Conservation (phyloP, 2,888 invertebrate genomes). For the Ectemnius lituratus region DNA sequence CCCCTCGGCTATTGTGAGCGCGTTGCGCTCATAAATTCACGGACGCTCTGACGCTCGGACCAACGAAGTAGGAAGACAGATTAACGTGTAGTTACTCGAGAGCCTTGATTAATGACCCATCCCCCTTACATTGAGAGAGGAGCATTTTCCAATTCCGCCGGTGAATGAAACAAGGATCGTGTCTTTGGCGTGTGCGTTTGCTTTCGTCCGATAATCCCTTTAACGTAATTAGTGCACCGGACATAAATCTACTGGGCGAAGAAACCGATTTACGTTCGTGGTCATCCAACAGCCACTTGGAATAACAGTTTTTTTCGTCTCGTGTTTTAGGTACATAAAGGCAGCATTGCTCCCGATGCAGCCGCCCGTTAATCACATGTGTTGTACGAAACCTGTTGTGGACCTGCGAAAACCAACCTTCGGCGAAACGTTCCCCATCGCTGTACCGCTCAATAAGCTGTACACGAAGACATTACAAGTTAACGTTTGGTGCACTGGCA, state of each 20-base stretch:
- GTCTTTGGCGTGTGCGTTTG: constrained; percentile 13
- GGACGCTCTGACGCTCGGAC: constrained; percentile 29
- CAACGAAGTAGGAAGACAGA: constrained; percentile 23
- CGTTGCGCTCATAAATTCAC: constrained; percentile 47
- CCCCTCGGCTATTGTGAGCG: constrained; percentile 46
- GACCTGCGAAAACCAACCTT: constrained; percentile 88
- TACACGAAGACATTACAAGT: constrained; percentile 94
- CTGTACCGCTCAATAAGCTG: constrained; percentile 86
- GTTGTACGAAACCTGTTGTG: constrained; percentile 85
- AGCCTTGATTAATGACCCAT: constrained; percentile 40
- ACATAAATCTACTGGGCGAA: constrained; percentile 13
- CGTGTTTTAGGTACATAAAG: constrained; percentile 84
- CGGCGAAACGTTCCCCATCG: constrained; percentile 88
- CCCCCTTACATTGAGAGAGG: constrained; percentile 17
- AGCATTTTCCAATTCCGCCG: constrained; percentile 31
- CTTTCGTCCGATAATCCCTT: constrained; percentile 32
- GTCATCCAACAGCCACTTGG: background rate
- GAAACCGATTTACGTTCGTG: constrained; percentile 13
- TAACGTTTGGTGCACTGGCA: constrained; percentile 88
- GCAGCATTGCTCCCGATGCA: constrained; percentile 86
- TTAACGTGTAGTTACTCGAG: constrained; percentile 34
- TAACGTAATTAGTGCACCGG: constrained; percentile 29
- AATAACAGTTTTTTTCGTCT: constrained; percentile 18
- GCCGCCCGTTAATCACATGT: constrained; percentile 79
- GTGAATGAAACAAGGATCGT: constrained; percentile 15